phyloP scores from a whole-genome alignment of 2,113 vertebrate genomes.

The Onychostoma macrolepis region DNA sequence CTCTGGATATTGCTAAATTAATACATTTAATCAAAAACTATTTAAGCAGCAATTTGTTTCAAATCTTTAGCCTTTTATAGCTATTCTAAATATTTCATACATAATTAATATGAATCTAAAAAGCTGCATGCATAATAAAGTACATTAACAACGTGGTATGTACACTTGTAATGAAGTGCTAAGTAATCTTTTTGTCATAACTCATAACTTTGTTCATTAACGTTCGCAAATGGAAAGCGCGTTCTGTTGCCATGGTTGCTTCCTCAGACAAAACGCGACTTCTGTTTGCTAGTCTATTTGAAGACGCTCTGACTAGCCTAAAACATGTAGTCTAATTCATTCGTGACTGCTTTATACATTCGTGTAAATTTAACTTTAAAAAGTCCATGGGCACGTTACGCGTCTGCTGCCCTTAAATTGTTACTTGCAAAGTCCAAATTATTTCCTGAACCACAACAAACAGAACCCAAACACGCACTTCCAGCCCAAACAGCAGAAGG shows the following conservation, averaged over 20 bases:
- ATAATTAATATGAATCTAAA: not conserved
- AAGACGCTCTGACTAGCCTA: not conserved
- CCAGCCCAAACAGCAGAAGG: constrained; percentile 7
- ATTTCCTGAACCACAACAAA: constrained; percentile 18
- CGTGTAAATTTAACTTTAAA: not conserved
- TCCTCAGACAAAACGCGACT: not conserved
- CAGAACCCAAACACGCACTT: not conserved
- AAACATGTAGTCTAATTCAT: not conserved
- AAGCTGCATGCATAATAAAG: not conserved
- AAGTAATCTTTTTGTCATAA: not conserved
- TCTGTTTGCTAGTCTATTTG: not conserved
- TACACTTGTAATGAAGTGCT: not conserved
- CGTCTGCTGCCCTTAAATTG: not conserved
- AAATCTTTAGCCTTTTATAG: not conserved
- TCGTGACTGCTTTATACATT: not conserved
- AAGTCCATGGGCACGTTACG: not conserved
- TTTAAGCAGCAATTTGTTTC: not conserved
- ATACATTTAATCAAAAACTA: not conserved
- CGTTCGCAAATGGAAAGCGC: not conserved
- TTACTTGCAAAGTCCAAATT: not conserved
- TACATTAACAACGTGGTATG: not conserved
- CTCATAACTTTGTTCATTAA: not conserved
- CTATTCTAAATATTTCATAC: not conserved
- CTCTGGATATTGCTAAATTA: not conserved
- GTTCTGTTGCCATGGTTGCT: not conserved